Percentiles rank a stretch among this genome's conserved stretches.
These are phyloP conservation scores for Brachymystax lenok DNA, from an alignment of 2,797 vertebrate species.

Conservation along the genomic window DNA sequence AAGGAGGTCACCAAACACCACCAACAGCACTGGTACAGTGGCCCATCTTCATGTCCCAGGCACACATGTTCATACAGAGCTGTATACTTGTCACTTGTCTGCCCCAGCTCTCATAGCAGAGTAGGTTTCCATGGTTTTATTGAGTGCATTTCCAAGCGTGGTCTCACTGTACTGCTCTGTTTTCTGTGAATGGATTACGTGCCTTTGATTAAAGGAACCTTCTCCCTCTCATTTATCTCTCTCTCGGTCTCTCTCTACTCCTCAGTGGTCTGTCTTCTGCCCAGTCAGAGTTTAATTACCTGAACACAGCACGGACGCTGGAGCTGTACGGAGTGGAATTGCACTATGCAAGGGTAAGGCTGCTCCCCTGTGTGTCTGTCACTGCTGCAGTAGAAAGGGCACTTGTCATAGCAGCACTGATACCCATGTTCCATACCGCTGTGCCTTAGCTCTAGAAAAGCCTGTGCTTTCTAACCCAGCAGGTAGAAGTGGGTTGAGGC, in stretches of 20 bases:
- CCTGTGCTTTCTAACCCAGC: background rate
- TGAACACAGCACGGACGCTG: conserved; percentile 93
- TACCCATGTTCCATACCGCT: background rate
- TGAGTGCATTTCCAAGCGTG: background rate
- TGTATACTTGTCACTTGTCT: background rate
- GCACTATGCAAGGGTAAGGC: conserved; percentile 97
- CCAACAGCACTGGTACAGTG: conserved; percentile 91
- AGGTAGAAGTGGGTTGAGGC: background rate
- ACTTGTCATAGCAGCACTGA: background rate
- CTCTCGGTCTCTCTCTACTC: conserved; percentile 12
- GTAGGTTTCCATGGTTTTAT: background rate
- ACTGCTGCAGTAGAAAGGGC: background rate
- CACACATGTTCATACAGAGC: background rate
- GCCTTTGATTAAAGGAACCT: too few relatives aligned
- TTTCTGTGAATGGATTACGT: background rate
- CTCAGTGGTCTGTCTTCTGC: conserved; percentile 91
- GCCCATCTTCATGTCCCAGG: conserved; percentile 6
- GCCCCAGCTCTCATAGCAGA: background rate
- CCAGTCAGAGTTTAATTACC: conserved; percentile 96
- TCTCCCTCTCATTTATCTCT: conserved; percentile 6
- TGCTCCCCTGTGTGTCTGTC: background rate
- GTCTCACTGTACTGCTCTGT: background rate
- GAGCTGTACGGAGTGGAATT: conserved; percentile 98
- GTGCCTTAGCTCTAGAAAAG: too few relatives aligned
- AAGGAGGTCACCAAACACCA: conserved; percentile 97